These are phyloP conservation scores for Matsumyia berberina DNA, from an alignment of 2,888 invertebrate genomes.

Conservation along the genomic window DNA sequence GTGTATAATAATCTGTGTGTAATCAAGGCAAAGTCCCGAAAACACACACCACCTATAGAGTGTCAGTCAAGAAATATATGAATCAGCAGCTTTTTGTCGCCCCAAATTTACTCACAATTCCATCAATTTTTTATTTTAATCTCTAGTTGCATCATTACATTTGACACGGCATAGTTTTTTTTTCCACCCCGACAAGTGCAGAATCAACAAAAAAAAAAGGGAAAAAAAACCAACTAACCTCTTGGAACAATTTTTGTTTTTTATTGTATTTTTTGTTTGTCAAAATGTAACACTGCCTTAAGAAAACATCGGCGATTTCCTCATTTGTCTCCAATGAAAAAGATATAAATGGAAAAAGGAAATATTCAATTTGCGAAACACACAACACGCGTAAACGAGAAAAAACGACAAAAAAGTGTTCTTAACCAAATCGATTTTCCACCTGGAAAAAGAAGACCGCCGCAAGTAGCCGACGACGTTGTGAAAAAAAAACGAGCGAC, in stretches of 20 bases:
- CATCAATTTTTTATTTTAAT: background rate
- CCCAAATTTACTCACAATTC: slow-evolving; percentile 7
- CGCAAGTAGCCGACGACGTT: slow-evolving; percentile 42
- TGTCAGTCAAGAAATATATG: slow-evolving; percentile 8
- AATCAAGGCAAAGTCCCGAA: background rate
- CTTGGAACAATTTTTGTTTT: slow-evolving; percentile 7
- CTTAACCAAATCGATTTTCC: slow-evolving; percentile 78
- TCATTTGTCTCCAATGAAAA: slow-evolving; percentile 43
- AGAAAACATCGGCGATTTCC: slow-evolving; percentile 34
- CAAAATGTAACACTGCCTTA: slow-evolving; percentile 49
- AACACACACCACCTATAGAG: slow-evolving; percentile 1
- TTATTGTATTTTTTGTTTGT: slow-evolving; percentile 6
- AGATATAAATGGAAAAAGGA: slow-evolving; percentile 23
- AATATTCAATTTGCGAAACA: slow-evolving; percentile 55
- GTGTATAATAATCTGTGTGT: slow-evolving; percentile 14
- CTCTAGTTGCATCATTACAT: slow-evolving; percentile 22
- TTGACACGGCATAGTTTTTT: background rate
- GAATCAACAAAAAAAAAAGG: slow-evolving; percentile 38
- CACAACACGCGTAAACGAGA: slow-evolving; percentile 63
- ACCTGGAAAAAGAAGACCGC: slow-evolving; percentile 75
- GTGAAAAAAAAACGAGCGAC: slow-evolving; percentile 29
- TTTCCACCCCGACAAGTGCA: slow-evolving; percentile 31
- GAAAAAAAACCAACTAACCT: slow-evolving; percentile 54
- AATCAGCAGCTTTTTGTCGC: slow-evolving; percentile 41
- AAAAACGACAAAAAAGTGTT: slow-evolving; percentile 17